These are phyloP conservation scores for Bombyx mori DNA, from an alignment of 1,140 invertebrate genomes.

Conservation along the genomic window ASM3026992v2 NC_085129.1:7493001-7493500, in stretches of 20 bases:
- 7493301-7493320: background rate
- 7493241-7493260: background rate
- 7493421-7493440: conserved; percentile 21
- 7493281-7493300: background rate
- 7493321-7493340: conserved; percentile 9
- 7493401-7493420: conserved; percentile 24
- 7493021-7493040: too few relatives aligned
- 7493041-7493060: too few relatives aligned
- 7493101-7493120: too few relatives aligned
- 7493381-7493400: conserved; percentile 14
- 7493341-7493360: conserved; percentile 6
- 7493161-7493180: too few relatives aligned
- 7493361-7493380: conserved; percentile 9
- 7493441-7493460: conserved; percentile 18
- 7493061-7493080: too few relatives aligned
- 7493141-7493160: too few relatives aligned
- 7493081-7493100: too few relatives aligned
- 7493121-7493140: too few relatives aligned
- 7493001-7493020: too few relatives aligned
- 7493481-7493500: conserved; percentile 23
- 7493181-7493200: too few relatives aligned
- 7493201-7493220: too few relatives aligned
- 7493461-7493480: conserved; percentile 30
- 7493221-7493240: too few relatives aligned
- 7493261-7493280: background rate